A percentile compares a stretch with the other conserved stretches of the same genome.
phyloP scores from a whole-genome alignment of 1,140 invertebrate species.

The Aphidius ervi region DNA sequence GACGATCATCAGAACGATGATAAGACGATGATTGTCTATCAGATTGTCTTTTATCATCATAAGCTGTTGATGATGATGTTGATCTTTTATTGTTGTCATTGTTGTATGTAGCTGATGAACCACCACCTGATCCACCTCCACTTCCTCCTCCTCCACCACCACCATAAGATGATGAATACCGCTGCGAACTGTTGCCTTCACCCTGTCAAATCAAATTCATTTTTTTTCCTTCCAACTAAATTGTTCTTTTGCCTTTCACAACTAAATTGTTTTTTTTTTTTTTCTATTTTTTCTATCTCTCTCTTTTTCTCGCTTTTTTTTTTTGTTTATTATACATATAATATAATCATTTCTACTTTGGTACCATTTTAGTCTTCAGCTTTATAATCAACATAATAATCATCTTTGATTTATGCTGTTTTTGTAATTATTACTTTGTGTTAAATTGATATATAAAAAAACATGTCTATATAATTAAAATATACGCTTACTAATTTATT shows the following conservation, averaged over 20 bases:
- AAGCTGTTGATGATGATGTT: conserved; percentile 37
- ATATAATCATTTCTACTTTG: no score
- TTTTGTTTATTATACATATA: no score
- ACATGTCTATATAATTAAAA: no score
- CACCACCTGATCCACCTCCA: conserved; percentile 44
- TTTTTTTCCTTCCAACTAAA: conserved; percentile 40
- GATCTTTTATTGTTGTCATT: conserved; percentile 49
- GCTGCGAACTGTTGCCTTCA: conserved; percentile 39
- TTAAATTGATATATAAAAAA: no score
- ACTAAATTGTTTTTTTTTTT: conserved; percentile 28
- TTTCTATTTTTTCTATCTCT: conserved; percentile 14
- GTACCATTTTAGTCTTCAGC: no score
- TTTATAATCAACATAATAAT: no score
- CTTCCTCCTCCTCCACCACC: conserved; percentile 8
- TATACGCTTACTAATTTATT: no score
- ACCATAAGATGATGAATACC: conserved; percentile 18
- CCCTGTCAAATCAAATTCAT: conserved; percentile 52
- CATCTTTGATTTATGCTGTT: no score
- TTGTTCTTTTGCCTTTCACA: conserved; percentile 20
- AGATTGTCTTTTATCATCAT: conserved; percentile 48
- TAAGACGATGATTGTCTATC: conserved; percentile 43
- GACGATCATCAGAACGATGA: conserved; percentile 47
- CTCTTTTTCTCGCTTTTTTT: conserved; percentile 13
- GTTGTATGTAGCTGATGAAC: conserved; percentile 36
- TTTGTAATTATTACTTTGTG: no score